Base-by-base conservation (phyloP, 2,888 invertebrate genomes). In the Malacosoma neustria region DNA sequence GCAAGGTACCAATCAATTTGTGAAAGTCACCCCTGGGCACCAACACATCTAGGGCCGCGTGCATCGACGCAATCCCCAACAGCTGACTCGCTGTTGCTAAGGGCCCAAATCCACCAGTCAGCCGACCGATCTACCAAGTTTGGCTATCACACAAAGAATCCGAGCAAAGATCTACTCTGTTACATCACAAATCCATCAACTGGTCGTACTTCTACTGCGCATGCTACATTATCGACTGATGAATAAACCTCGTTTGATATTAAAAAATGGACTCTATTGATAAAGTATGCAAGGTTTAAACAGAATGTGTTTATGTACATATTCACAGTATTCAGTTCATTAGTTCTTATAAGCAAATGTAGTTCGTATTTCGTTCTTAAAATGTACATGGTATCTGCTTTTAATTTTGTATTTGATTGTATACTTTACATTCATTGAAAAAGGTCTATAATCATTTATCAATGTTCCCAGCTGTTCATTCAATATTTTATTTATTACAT, bases 351-450 rank as follows among this genome's bases (percentile, higher is more conserved):
- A 22, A 22, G 22, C 22, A 22, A 22, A 22, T 22, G 22, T 22
- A 37, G 30, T 32, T 34, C 30, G 30, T 30, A 34, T 30, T 30
- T 13, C 30, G 30, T 33, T 33, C 37, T 33, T 22, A 7, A 22
- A 22, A 22, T 5, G 9, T 22, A 2, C n/a, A n/a, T n/a, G n/a
- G n/a, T n/a, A n/a, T n/a, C n/a, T n/a, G n/a, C n/a, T n/a, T n/a
- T n/a, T n/a, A n/a, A n/a, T n/a, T n/a, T n/a, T n/a, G n/a, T n/a
- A n/a, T n/a, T n/a, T n/a, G n/a, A n/a, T n/a, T n/a, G n/a, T n/a
- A n/a, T n/a, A n/a, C n/a, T n/a, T n/a, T n/a, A n/a, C n/a, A n/a
- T n/a, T n/a, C n/a, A n/a, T n/a, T n/a, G n/a, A n/a, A n/a, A n/a
- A n/a, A n/a, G n/a, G n/a, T n/a, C n/a, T n/a, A n/a, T n/a, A n/a